phyloP scores from a whole-genome alignment of 2,113 vertebrate species.

The Gadus chalcogrammus region DNA sequence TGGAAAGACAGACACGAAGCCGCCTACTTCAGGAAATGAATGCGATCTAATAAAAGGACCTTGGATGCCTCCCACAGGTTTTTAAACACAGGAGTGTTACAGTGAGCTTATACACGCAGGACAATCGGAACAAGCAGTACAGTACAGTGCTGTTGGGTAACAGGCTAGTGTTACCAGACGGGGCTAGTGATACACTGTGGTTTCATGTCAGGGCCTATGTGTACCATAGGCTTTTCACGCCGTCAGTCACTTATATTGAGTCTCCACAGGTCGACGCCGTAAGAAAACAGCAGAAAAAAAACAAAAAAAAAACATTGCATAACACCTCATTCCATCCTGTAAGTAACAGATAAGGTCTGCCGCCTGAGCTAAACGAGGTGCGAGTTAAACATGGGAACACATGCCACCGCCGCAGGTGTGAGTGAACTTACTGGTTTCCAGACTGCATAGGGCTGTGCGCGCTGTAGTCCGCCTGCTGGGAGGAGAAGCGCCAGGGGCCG shows the following conservation, averaged over 20 bases:
- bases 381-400: not conserved
- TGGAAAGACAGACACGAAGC: conserved; percentile 8
- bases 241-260: too few relatives aligned
- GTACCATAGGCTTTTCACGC: too few relatives aligned
- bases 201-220: not conserved
- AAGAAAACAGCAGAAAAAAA: too few relatives aligned
- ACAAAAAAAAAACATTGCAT: too few relatives aligned
- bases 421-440: conserved; percentile 74
- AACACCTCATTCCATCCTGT: too few relatives aligned
- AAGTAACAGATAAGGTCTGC: too few relatives aligned
- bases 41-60: conserved; percentile 28
- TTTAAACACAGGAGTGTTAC: not conserved
- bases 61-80: conserved; percentile 6
- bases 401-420: too few relatives aligned
- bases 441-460: conserved; percentile 75
- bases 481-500: conserved; percentile 61
- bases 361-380: not conserved
- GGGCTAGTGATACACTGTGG: not conserved
- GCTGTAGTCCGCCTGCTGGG: conserved; percentile 67
- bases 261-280: too few relatives aligned
- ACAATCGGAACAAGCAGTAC: not conserved
- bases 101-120: not conserved
- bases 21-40: conserved; percentile 42
- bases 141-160: not conserved
- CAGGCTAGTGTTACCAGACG: not conserved